phyloP scores from a whole-genome alignment of 2,113 vertebrate genomes.

The Carassius carassius region DNA sequence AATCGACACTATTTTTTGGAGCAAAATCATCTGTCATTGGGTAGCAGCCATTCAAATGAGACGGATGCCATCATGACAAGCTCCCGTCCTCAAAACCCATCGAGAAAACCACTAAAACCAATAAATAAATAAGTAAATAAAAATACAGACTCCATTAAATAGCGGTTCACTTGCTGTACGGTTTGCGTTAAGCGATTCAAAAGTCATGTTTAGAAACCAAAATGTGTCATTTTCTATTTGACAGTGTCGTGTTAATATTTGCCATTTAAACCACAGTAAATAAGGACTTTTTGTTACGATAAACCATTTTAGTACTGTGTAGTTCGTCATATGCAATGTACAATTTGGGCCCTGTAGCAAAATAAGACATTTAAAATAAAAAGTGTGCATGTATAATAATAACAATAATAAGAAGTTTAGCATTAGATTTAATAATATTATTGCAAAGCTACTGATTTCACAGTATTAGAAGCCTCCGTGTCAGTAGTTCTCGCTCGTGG shows the following conservation, averaged over 20 bases:
- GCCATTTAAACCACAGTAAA: neutral
- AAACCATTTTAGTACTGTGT: neutral
- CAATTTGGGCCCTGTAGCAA: neutral
- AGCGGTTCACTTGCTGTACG: neutral
- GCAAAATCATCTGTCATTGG: neutral
- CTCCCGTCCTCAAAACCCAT: neutral
- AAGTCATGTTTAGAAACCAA: neutral
- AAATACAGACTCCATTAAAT: neutral
- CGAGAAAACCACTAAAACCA: too few species aligned
- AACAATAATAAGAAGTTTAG: neutral
- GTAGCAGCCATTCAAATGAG: neutral
- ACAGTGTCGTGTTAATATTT: neutral
- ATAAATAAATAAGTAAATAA: too few species aligned
- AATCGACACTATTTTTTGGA: neutral
- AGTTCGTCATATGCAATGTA: neutral
- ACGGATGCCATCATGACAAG: neutral
- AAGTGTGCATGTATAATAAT: neutral
- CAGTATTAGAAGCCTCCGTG: slow-evolving; percentile 34
- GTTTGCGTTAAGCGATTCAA: neutral
- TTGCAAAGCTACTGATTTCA: neutral
- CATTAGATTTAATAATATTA: neutral
- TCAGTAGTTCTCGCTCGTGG: slow-evolving; percentile 44
- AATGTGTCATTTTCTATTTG: neutral
- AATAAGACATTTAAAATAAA: neutral
- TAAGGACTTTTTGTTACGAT: neutral